Evolutionary conservation across 2,113 vertebrate species (phyloP), one percentile per base, ranked within the genome.

Genomic region (Cyprinodon tularosa): DNA sequence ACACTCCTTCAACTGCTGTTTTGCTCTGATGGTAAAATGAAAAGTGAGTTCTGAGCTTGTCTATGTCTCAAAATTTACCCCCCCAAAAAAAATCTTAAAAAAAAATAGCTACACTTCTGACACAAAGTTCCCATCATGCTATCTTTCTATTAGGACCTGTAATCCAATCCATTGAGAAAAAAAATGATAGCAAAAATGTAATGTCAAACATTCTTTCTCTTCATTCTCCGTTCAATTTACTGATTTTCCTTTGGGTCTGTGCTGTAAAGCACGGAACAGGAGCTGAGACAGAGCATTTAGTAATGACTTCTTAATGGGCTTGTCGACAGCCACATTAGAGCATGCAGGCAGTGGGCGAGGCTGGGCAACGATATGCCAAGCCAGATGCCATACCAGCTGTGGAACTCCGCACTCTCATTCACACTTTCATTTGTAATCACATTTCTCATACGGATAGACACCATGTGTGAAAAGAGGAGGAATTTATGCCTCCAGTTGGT

Each of bases 291-390:
- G 90, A 91, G 89, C 88, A 87, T 92, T 93, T 92, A 92, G 92
- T 93, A 92, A 92, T 93, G 89, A 85, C 85, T 92, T 92, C 92
- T 93, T 93, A 92, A 93, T 93, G 92, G 91, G 87, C 90, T 89
- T 92, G 92, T 92, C 90, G 92, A 92, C 91, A 92, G 92, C 86
- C 88, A 91, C 91, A 93, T 93, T 92, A 93, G 91, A 91, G 87
- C 80, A 79, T 79, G 53, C 87, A 90, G 90, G 90, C 90, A 90
- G 89, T 82, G 90, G 85, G 90, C 77, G 81, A 90, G 90, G 82
- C 89, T 53, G 84, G 79, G 86, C 90, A 86, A 73, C 87, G 91
- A 88, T 91, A 90, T 93, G 92, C 86, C 91, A 91, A 91, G 90
- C 91, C 92, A 93, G 92, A 92, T 93, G 92, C 90, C 81, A 84